A percentile compares a stretch with the other conserved stretches of the same genome.
Conservation (phyloP, 2,888 invertebrate species). For the Plebejus anna region DNA sequence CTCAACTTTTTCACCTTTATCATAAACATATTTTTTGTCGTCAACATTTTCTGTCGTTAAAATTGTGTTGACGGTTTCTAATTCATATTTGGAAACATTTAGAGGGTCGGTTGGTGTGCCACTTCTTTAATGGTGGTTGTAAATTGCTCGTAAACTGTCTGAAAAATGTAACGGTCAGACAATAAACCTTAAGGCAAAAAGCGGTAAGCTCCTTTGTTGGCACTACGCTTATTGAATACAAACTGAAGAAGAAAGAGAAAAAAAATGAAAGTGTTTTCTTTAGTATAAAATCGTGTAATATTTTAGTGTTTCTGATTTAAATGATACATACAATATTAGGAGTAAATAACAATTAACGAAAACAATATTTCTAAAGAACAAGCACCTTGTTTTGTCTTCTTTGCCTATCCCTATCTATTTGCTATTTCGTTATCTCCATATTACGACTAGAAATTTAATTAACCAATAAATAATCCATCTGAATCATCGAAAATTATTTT, state of each 20-base stretch:
- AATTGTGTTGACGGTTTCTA: background rate
- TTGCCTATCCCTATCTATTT: background rate
- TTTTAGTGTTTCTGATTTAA: background rate
- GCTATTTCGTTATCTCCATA: background rate
- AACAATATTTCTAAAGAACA: too few species aligned
- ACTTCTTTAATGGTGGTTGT: background rate
- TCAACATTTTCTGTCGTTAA: background rate
- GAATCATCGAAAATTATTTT: background rate
- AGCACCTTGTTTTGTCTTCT: too few species aligned
- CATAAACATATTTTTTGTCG: slow-evolving; percentile 1
- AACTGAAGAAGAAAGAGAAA: background rate
- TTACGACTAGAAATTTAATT: background rate
- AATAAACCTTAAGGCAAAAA: background rate
- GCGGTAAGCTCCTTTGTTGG: background rate
- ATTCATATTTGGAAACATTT: background rate
- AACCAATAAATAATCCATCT: background rate
- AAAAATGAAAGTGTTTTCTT: background rate
- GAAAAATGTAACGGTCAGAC: slow-evolving; percentile 8
- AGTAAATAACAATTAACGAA: background rate
- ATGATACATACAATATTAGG: background rate
- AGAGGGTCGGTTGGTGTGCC: background rate
- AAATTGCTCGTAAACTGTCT: background rate
- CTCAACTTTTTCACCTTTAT: slow-evolving; percentile 14
- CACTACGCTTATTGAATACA: background rate
- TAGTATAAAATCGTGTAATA: background rate